Percentiles rank a stretch among this genome's conserved stretches.
These are phyloP conservation scores for Varanus komodoensis DNA, from an alignment of 2,113 vertebrate species.

Conservation along the genomic window DNA sequence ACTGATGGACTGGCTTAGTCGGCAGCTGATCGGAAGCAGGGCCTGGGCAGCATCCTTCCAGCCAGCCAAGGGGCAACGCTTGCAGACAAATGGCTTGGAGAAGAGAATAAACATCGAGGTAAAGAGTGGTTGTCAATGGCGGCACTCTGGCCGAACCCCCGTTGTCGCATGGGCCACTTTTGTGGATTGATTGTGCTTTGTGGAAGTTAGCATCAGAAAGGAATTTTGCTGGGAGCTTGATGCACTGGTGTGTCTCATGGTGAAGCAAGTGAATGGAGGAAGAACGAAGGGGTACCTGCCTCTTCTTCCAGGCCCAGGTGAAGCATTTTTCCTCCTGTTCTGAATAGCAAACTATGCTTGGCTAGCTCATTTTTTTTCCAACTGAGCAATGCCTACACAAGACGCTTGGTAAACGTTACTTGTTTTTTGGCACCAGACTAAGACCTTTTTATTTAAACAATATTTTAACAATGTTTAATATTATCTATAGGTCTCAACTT, in stretches of 20 bases:
- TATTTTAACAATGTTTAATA: too few species aligned
- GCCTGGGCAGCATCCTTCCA: not conserved
- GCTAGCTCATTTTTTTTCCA: too few species aligned
- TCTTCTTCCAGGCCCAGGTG: too few species aligned
- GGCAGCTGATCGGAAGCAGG: not conserved
- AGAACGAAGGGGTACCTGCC: too few species aligned
- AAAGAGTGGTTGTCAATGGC: not conserved
- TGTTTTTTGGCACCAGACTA: too few species aligned
- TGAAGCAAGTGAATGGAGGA: not conserved
- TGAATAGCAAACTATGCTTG: too few species aligned
- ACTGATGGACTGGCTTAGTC: constrained; percentile 14
- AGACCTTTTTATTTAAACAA: too few species aligned
- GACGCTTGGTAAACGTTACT: too few species aligned
- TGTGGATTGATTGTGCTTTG: not conserved
- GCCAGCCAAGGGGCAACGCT: not conserved
- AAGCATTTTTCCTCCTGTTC: too few species aligned
- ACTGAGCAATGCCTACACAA: too few species aligned
- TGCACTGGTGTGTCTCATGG: not conserved
- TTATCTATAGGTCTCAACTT: too few species aligned
- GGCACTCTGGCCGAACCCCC: too few species aligned
- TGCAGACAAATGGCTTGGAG: not conserved
- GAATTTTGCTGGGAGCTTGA: not conserved
- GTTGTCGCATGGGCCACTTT: not conserved
- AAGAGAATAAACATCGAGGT: not conserved
- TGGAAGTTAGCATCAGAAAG: not conserved